Percentiles rank a stretch among this genome's conserved stretches.
phyloP scores from a whole-genome alignment of 2,888 invertebrate genomes.

The Cerastis leucographa region DNA sequence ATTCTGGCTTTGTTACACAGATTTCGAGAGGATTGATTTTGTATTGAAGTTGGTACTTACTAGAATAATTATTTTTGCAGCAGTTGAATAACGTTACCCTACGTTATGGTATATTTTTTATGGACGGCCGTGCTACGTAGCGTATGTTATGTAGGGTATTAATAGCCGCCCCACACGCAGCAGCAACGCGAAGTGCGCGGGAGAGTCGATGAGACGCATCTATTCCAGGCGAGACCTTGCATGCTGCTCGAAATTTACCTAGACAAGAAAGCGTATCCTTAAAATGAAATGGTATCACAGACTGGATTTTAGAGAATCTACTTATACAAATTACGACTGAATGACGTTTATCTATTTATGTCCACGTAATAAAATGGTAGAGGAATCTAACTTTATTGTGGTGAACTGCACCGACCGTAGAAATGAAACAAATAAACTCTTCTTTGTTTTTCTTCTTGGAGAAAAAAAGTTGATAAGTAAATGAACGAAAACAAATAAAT shows the following conservation, averaged over 20 bases:
- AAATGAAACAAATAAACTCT: not conserved
- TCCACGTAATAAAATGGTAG: not conserved
- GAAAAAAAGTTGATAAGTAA: not conserved
- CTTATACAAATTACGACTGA: not conserved
- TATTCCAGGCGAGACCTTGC: conserved; percentile 88
- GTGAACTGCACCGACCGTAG: not conserved
- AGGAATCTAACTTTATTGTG: no score
- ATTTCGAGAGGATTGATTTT: conserved; percentile 55
- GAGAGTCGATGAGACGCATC: conserved; percentile 82
- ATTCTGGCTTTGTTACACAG: conserved; percentile 44
- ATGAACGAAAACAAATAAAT: not conserved
- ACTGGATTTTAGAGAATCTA: not conserved
- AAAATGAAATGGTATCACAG: not conserved
- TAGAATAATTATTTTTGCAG: conserved; percentile 64
- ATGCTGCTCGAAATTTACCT: conserved; percentile 66
- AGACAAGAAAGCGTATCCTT: conserved; percentile 46
- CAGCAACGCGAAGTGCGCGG: conserved; percentile 83
- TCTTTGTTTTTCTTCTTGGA: not conserved
- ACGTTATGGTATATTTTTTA: conserved; percentile 74
- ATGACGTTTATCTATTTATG: not conserved
- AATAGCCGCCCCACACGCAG: conserved; percentile 89
- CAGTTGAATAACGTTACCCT: conserved; percentile 70
- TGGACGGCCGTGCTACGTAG: conserved; percentile 74
- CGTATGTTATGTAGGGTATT: conserved; percentile 83
- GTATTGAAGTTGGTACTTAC: conserved; percentile 31